A percentile compares a stretch with the other conserved stretches of the same genome.
phyloP scores from a whole-genome alignment of 2,113 vertebrate species.

The Polypterus bichir region DNA sequence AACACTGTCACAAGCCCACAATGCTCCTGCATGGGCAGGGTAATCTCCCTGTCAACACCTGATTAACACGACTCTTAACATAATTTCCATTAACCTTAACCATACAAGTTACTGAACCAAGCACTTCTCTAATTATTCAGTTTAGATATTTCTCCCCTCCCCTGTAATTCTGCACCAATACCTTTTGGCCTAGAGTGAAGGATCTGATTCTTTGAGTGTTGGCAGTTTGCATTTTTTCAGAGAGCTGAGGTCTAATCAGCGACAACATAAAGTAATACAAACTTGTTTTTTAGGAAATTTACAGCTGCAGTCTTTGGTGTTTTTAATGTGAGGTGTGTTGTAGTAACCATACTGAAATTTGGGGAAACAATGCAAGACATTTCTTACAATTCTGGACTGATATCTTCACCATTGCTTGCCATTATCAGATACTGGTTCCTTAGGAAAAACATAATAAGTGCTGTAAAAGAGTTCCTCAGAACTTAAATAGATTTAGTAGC shows the following conservation, averaged over 20 bases:
- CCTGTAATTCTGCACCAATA: constrained; percentile 17
- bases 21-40: no score
- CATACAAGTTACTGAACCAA: constrained; percentile 16
- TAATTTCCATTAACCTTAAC: constrained; percentile 14
- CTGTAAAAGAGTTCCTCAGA: no score
- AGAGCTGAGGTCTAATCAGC: neutral
- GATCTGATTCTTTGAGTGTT: neutral
- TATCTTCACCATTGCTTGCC: no score
- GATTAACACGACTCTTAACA: constrained; percentile 17
- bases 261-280: constrained; percentile 1
- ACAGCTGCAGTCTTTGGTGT: constrained; percentile 1
- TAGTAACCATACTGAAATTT: no score
- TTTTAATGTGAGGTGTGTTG: no score
- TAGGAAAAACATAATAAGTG: no score
- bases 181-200: constrained; percentile 7
- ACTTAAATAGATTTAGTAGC: no score
- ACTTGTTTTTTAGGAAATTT: neutral
- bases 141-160: constrained; percentile 13
- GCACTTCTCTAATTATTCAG: constrained; percentile 1
- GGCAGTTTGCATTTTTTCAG: neutral
- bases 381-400: no score
- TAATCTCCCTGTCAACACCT: constrained; percentile 4
- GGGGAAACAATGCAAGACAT: no score
- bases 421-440: no score
- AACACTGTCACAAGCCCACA: no score